Evolutionary conservation across 1,140 invertebrate species (phyloP), one percentile per base, ranked within the genome.

Genomic region (Chlorops oryzae): DNA sequence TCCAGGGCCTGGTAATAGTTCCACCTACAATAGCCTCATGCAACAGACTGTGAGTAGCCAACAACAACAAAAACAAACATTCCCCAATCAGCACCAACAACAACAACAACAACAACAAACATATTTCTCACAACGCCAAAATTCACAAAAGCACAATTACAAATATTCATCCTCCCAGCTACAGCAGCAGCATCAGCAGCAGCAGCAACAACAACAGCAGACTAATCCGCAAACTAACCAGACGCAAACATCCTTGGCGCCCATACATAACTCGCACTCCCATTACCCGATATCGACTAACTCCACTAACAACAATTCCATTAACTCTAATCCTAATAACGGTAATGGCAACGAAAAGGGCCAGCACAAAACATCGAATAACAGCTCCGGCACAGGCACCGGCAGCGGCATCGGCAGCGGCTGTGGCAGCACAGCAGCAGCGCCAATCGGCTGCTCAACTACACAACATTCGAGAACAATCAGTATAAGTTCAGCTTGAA

Each of bases 1-100:
- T 0, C 55, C 51, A 12, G 58, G 63, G 50, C 62, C 56, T 27
- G 61, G 55, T 15, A 44, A 42, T 34, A 25, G 27, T 15, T 25
- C 44, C n/a, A 42, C 58, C 53, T 69, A 66, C 56, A 69, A 69
- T 53, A 66, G 60, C 63, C 59, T 70, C 51, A 67, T 67, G 68
- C 65, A 70, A 59, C 66, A 72, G 57, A 70, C 69, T 62, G 69
- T 72, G 66, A 71, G 69, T 71, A 71, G 63, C 62, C 66, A 70
- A 57, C 65, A 67, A 42, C 25, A 55, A 51, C 42, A 41, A 55
- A 55, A 44, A 24, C 43, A 35, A 47, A 10, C 32, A 48, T 41
- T 39, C 41, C 25, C 24, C 32, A n/a, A 44, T 45, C 18, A 45
- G 7, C 47, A 48, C 32, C 51, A 65, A 47, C 61, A 69, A 54